Conservation (phyloP, 2,888 invertebrate genomes). For the Altica lythri region DNA sequence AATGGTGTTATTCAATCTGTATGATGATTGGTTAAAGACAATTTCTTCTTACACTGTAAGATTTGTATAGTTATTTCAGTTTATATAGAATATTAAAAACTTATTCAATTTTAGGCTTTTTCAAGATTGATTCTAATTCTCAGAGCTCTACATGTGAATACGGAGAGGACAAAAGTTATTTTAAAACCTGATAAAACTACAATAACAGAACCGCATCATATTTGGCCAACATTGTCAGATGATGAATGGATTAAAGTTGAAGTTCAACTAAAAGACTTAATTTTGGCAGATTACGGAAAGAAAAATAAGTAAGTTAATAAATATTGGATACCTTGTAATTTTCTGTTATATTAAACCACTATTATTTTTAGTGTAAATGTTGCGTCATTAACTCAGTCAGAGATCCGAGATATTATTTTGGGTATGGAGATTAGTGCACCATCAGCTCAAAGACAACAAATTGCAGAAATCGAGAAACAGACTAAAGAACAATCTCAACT, state of each 20-base stretch:
- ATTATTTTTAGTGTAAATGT: constrained; percentile 81
- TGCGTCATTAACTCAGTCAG: constrained; percentile 97
- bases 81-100: constrained; percentile 22
- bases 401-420: constrained; percentile 98
- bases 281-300: constrained; percentile 98
- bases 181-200: constrained; percentile 99
- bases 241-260: constrained; percentile 99
- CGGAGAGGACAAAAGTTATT: constrained; percentile 97
- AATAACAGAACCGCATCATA: constrained; percentile 98
- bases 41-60: constrained; percentile 95
- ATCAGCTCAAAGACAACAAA: constrained; percentile 97
- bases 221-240: constrained; percentile 97
- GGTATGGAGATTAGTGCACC: constrained; percentile 99
- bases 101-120: constrained; percentile 71
- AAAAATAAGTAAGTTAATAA: constrained; percentile 90
- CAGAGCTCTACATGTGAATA: constrained; percentile 97
- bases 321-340: too few relatives aligned
- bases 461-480: constrained; percentile 99
- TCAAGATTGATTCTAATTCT: constrained; percentile 95
- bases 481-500: constrained; percentile 98
- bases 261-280: constrained; percentile 96
- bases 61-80: constrained; percentile 21
- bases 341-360: too few relatives aligned
- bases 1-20: constrained; percentile 99
- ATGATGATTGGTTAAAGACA: constrained; percentile 99